Evolutionary conservation across 1,140 invertebrate genomes (phyloP).

Genomic region (Diorhabda carinulata): DNA sequence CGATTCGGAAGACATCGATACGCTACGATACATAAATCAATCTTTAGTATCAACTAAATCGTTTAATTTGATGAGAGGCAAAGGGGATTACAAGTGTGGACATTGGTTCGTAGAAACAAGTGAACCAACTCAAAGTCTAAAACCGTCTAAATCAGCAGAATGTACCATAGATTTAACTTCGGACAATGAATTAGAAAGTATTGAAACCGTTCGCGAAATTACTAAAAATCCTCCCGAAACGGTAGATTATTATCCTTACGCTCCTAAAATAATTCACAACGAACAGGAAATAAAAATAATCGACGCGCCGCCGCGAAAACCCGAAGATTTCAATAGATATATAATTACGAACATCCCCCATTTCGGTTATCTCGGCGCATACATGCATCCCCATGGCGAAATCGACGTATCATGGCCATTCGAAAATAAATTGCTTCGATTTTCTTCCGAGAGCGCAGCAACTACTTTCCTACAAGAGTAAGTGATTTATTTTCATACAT

Average conservation of each 20-base stretch:
- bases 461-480: slow-evolving; percentile 30
- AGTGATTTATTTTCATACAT: slow-evolving; percentile 10
- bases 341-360: slow-evolving; percentile 38
- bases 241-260: too few relatives aligned
- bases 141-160: slow-evolving; percentile 6
- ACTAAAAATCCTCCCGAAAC: background rate
- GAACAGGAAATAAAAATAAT: slow-evolving; percentile 1
- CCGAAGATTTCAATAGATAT: slow-evolving; percentile 25
- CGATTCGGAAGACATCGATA: slow-evolving; percentile 31
- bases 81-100: slow-evolving; percentile 14
- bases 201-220: background rate
- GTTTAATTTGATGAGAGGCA: slow-evolving; percentile 30
- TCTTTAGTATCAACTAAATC: slow-evolving; percentile 29
- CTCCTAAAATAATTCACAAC: background rate
- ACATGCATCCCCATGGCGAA: slow-evolving; percentile 19
- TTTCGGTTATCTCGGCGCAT: slow-evolving; percentile 38
- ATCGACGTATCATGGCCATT: slow-evolving; percentile 38
- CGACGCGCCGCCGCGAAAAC: slow-evolving; percentile 20
- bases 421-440: slow-evolving; percentile 31
- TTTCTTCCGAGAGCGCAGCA: slow-evolving; percentile 29
- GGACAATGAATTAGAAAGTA: slow-evolving; percentile 10
- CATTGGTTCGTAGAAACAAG: slow-evolving; percentile 24
- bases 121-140: background rate
- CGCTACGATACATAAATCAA: slow-evolving; percentile 32
- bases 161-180: slow-evolving; percentile 20